Evolutionary conservation across 1,140 invertebrate genomes (phyloP).

Genomic region (Papilio glaucus): DNA sequence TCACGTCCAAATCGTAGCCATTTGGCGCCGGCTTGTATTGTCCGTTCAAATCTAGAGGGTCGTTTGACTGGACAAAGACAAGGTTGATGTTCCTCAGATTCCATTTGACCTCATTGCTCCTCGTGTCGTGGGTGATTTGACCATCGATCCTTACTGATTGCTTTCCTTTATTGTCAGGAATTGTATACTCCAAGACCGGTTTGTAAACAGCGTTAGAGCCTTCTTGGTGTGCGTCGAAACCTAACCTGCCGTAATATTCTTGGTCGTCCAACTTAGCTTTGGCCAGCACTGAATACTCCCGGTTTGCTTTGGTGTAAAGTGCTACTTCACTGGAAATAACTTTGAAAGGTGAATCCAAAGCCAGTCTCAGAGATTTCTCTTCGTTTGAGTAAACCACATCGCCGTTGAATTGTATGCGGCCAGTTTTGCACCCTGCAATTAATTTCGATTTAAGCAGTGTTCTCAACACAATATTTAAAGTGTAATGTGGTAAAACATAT

Average conservation of each 20-base stretch:
- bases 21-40: constrained; percentile 72
- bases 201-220: constrained; percentile 82
- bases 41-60: constrained; percentile 82
- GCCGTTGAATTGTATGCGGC: constrained; percentile 83
- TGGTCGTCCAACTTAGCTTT: constrained; percentile 84
- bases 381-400: constrained; percentile 75
- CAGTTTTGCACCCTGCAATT: constrained; percentile 85
- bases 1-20: constrained; percentile 78
- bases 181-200: constrained; percentile 87
- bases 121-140: constrained; percentile 61
- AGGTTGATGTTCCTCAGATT: constrained; percentile 84
- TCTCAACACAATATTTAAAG: too few species aligned
- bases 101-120: constrained; percentile 76
- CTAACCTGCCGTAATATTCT: constrained; percentile 84
- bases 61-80: constrained; percentile 39
- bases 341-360: constrained; percentile 85
- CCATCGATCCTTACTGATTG: constrained; percentile 67
- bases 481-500: too few species aligned
- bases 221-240: constrained; percentile 28
- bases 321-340: constrained; percentile 81
- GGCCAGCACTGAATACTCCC: constrained; percentile 82
- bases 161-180: constrained; percentile 83
- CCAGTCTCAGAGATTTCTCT: constrained; percentile 83
- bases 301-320: constrained; percentile 81
- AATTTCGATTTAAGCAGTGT: constrained; percentile 14